These are phyloP conservation scores for Dendrolimus houi DNA, from an alignment of 2,888 invertebrate species.

Conservation along the genomic window DNA sequence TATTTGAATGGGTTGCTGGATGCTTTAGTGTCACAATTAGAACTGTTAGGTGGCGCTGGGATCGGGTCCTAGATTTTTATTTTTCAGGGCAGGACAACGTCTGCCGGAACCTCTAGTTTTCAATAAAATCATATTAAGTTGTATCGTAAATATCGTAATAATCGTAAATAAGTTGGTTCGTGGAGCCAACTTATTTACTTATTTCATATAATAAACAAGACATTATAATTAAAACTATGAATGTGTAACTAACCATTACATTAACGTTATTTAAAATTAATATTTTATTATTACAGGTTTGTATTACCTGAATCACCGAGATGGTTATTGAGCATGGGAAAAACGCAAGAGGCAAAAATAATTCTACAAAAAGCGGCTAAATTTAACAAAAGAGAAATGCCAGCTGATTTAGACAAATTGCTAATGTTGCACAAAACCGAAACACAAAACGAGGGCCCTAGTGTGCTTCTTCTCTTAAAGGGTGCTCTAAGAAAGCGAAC, in stretches of 20 bases:
- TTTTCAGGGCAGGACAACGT: too few relatives aligned
- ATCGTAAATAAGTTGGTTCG: too few relatives aligned
- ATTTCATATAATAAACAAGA: too few relatives aligned
- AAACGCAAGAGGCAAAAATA: conserved; percentile 80
- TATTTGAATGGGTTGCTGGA: too few relatives aligned
- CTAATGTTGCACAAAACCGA: conserved; percentile 71
- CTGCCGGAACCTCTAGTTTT: too few relatives aligned
- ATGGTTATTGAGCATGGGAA: conserved; percentile 85
- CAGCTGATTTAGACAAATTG: conserved; percentile 82
- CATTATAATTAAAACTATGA: too few relatives aligned
- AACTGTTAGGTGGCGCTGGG: too few relatives aligned
- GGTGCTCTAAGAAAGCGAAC: conserved; percentile 81
- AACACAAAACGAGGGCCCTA: conserved; percentile 61
- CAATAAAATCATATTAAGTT: too few relatives aligned
- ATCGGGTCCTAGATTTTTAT: too few relatives aligned
- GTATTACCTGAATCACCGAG: conserved; percentile 87
- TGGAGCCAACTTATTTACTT: too few relatives aligned
- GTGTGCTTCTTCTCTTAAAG: conserved; percentile 80
- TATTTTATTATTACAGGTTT: conserved; percentile 71
- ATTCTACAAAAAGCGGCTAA: conserved; percentile 80
- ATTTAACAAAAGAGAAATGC: conserved; percentile 79
- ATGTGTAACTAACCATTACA: neutral
- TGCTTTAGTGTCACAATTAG: too few relatives aligned
- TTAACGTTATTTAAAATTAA: neutral
- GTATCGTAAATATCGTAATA: too few relatives aligned